phyloP scores from a whole-genome alignment of 2,888 invertebrate genomes.

The Magallana nippona region DNA sequence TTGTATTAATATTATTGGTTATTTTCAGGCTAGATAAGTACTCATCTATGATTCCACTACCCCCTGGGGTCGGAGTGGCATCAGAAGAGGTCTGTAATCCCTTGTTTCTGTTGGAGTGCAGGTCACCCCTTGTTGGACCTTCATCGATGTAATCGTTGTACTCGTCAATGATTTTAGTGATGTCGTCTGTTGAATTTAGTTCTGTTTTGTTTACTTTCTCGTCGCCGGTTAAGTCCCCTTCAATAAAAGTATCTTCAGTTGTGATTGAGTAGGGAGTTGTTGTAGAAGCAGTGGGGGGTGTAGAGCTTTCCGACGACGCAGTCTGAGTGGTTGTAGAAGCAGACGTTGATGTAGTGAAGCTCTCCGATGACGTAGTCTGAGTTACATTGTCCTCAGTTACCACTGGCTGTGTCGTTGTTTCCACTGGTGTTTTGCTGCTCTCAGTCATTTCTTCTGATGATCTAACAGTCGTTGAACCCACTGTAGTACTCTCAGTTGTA shows the following conservation, averaged over 20 bases:
- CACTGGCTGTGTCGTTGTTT: too few relatives aligned
- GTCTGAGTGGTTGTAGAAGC: too few relatives aligned
- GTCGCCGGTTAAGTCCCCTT: neutral
- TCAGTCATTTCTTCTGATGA: too few relatives aligned
- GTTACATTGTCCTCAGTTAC: too few relatives aligned
- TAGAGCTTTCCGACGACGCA: too few relatives aligned
- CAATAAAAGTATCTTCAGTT: constrained; percentile 9
- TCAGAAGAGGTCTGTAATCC: neutral
- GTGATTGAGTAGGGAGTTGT: neutral
- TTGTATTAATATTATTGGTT: neutral
- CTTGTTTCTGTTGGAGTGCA: neutral
- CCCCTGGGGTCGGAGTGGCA: neutral
- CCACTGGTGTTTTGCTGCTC: too few relatives aligned
- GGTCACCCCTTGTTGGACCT: constrained; percentile 13
- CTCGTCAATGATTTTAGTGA: neutral
- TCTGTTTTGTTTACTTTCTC: neutral
- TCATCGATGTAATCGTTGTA: constrained; percentile 5
- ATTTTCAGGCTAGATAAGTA: neutral
- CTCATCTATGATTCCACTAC: constrained; percentile 20
- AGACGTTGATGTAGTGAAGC: too few relatives aligned
- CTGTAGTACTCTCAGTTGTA: neutral
- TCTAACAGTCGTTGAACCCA: too few relatives aligned
- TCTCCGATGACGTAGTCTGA: too few relatives aligned
- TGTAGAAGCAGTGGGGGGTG: neutral
- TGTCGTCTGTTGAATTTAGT: constrained; percentile 16